These are phyloP conservation scores for Rhopilema esculentum DNA, from an alignment of 30 jellyfish, hydroid and myxozoan species.

Conservation along the genomic window DNA sequence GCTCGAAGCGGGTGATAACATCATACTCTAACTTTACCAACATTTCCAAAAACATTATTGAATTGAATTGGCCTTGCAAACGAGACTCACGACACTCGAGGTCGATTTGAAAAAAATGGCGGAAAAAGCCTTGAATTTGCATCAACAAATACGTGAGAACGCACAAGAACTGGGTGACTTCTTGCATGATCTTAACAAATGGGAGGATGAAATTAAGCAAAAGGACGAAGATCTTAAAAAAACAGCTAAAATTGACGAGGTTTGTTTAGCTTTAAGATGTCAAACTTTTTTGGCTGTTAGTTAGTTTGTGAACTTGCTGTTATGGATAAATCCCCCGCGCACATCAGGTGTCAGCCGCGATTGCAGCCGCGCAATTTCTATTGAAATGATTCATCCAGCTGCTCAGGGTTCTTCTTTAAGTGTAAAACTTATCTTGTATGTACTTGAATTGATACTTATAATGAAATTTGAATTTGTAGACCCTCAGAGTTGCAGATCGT, in stretches of 20 bases:
- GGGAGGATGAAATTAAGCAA: conserved; percentile 88
- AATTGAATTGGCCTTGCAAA: neutral
- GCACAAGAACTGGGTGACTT: conserved; percentile 85
- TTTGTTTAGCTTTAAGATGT: neutral
- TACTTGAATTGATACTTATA: too few species aligned
- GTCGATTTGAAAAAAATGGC: conserved; percentile 52
- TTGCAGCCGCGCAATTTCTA: too few species aligned
- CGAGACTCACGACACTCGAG: neutral
- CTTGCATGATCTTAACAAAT: conserved; percentile 77
- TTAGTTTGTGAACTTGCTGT: neutral
- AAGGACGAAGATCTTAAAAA: conserved; percentile 80
- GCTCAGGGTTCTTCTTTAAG: too few species aligned
- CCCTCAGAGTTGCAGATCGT: too few species aligned
- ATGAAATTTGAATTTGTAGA: too few species aligned
- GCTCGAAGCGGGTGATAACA: neutral
- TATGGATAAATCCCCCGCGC: too few species aligned
- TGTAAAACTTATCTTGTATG: too few species aligned
- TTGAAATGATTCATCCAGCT: too few species aligned
- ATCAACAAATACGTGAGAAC: conserved; percentile 79
- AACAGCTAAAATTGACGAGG: conserved; percentile 67
- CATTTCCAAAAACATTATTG: neutral
- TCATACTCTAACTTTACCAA: neutral
- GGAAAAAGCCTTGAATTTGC: conserved; percentile 77
- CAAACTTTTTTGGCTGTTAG: conserved; percentile 14
- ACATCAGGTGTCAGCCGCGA: too few species aligned